Evolutionary conservation across 2,113 vertebrate species (phyloP), one percentile per base, ranked within the genome.

Genomic region (Delphinapterus leucas): DNA sequence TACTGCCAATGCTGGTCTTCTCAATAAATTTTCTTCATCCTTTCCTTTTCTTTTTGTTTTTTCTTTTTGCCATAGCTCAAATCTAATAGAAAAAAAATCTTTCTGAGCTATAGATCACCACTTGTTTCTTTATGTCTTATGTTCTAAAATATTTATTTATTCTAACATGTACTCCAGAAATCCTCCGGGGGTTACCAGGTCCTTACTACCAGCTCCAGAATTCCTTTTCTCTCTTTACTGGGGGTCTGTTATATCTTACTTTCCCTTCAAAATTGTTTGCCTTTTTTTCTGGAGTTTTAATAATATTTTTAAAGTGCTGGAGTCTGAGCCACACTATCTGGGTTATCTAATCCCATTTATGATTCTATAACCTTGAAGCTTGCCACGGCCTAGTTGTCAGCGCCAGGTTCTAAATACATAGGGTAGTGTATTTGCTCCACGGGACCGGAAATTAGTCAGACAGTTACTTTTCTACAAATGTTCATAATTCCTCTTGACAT

Each of bases 401-500:
- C 98, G 96, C 98, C 97, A 97, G 98, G 97, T 95, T 96, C 96
- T 97, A 76, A 98, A 97, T 97, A 98, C 95, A 93, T n/a, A 88
- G 92, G 47, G 15, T 95, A 97, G 97, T 76, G 73, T 93, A 92
- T 97, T 97, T 98, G 98, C 97, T 98, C 93, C 96, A 93, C 7
- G 61, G 97, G 98, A 97, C 98, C 97, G 98, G 98, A 98, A 98
- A 98, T 98, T 71, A 98, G 98, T 97, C 98, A 98, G 98, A 90
- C 95, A 87, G 98, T 98, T 98, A 90, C 94, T 98, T 98, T 98
- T 98, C 97, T 97, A 97, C 98, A 98, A 98, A 98, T 98, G 98
- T 97, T 96, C 98, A 93, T 98, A 98, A 99, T 98, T 98, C 97
- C 98, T 98, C 97, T 94, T 98, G 98, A 99, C 98, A 97, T 99